Conservation (phyloP, 2,113 vertebrate species). For the Paralichthys olivaceus region DNA sequence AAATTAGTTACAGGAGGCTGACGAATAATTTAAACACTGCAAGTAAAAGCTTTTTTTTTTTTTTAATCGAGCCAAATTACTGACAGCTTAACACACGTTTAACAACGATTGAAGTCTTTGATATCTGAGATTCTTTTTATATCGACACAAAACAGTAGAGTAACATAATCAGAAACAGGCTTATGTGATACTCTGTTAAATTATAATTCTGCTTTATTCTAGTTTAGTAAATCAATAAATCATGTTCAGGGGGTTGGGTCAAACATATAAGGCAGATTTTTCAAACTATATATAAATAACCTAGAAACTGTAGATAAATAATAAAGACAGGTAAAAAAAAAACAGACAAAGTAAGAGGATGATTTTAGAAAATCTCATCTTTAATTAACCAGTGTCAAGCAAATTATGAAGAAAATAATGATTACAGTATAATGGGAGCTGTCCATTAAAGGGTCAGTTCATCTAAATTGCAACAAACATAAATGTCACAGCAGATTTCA, state of each 20-base stretch:
- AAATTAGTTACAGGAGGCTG: conserved; percentile 26
- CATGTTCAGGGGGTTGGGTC: not conserved
- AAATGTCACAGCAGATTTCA: too few species aligned
- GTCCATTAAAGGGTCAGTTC: too few species aligned
- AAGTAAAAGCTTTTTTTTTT: not conserved
- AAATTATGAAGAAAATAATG: not conserved
- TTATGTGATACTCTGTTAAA: too few species aligned
- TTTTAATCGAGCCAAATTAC: not conserved
- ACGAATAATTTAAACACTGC: conserved; percentile 30
- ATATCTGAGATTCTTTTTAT: too few species aligned
- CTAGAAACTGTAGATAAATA: not conserved
- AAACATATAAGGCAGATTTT: not conserved
- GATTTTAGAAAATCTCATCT: not conserved
- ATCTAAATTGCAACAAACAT: too few species aligned
- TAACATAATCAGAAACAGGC: too few species aligned
- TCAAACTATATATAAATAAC: not conserved
- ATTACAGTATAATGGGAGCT: not conserved
- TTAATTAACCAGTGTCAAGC: conserved; percentile 1
- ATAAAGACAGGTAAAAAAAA: not conserved
- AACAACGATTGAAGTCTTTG: too few species aligned
- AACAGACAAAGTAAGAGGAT: not conserved
- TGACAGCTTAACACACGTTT: not conserved
- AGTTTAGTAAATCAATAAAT: too few species aligned
- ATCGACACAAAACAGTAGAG: not conserved
- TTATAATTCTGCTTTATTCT: too few species aligned